Evolutionary conservation across 2,888 invertebrate genomes (phyloP), one percentile per base, ranked within the genome.

Genomic region (Orchesellides sinensis): DNA sequence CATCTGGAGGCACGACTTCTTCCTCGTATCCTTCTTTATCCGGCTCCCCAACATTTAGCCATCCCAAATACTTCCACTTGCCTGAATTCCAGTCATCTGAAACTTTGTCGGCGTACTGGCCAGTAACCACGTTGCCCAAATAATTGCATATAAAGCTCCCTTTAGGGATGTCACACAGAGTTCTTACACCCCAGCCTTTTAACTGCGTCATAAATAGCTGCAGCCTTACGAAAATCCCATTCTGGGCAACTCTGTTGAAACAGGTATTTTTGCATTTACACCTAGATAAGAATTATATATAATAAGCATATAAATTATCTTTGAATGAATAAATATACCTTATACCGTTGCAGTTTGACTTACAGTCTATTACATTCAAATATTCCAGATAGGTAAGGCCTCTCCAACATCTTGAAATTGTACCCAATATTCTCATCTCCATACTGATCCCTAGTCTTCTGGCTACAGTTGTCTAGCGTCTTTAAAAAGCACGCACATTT

Each of bases 61-160:
- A 21, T 49, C 27, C 29, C 40, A 81, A 25, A 59, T 40, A 85
- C 14, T 59, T 47, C 59, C 73, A 73, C 10, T 17, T 25, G 1
- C 61, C 59, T 0, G n/a, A 19, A 17, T 29, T 14, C 45, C 25
- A 73, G 12, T 49, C 45, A 6, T 40, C 12, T 23, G 19, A 59
- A 1, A 27, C 59, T n/a, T 17, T 32, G 14, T 52, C 54, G 0
- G 54, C 61, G 27, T 17, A 27, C 40, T 73, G 21, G 1, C 19
- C 35, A 23, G 10, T 45, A 0, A 84, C 61, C 25, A 82, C n/a
- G 10, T 40, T 40, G 40, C 99, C 99, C 0, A 98, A 97, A 91
- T 99, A 99, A 32, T 97, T 96, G 89, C 98, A 98, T 35, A 99
- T 94, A 90, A 99, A 99, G 0, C 96, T 93, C 0, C 99, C 99